Evolutionary conservation across 2,113 vertebrate species (phyloP).

Genomic region (Thalassarche chlororhynchos): DNA sequence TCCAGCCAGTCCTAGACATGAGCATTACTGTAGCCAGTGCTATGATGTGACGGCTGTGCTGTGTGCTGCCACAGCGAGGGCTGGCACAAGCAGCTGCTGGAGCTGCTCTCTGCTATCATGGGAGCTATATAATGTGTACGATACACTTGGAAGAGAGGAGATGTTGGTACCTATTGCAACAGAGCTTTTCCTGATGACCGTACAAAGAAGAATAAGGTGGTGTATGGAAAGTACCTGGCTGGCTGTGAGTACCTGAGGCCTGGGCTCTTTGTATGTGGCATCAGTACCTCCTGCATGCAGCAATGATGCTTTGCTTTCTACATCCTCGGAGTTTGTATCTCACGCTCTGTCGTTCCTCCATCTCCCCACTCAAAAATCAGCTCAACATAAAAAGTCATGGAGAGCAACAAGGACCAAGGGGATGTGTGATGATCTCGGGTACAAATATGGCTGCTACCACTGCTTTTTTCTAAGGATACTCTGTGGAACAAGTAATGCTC

Average conservation of each 20-base stretch:
- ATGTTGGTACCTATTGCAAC: background rate
- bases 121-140: background rate
- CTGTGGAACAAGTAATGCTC: background rate
- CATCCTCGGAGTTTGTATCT: background rate
- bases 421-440: background rate
- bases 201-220: background rate
- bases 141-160: background rate
- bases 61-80: background rate
- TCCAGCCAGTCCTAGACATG: background rate
- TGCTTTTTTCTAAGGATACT: background rate
- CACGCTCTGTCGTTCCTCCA: background rate
- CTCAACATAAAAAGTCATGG: background rate
- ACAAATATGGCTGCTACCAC: background rate
- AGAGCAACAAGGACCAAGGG: background rate
- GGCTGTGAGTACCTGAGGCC: background rate
- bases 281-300: background rate
- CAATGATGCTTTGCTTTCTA: background rate
- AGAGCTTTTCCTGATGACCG: background rate
- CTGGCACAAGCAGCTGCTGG: background rate
- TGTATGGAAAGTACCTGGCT: background rate
- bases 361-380: background rate
- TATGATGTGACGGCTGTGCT: rapidly evolving
- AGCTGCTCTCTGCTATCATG: background rate
- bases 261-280: background rate
- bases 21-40: background rate